Conservation (phyloP, 2,888 invertebrate genomes). For the Pyrochroa serraticornis region DNA sequence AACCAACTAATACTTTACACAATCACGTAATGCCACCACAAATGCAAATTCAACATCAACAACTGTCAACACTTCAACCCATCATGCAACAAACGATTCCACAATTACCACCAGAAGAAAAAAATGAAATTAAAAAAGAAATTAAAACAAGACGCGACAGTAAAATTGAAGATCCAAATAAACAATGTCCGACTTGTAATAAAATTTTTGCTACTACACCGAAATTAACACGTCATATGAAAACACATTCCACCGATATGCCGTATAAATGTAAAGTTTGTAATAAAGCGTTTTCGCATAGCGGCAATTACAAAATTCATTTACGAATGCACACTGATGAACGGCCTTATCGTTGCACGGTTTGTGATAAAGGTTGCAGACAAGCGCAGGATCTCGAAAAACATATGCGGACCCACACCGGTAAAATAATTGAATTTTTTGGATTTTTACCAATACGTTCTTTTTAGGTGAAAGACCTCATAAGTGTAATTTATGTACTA, state of each 20-base stretch:
- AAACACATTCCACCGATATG: slow-evolving; percentile 56
- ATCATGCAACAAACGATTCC: slow-evolving; percentile 22
- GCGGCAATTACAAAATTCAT: slow-evolving; percentile 58
- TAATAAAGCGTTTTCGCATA: slow-evolving; percentile 57
- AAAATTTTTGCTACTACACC: slow-evolving; percentile 54
- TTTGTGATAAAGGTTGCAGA: slow-evolving; percentile 58
- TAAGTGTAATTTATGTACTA: slow-evolving; percentile 56
- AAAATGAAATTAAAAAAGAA: slow-evolving; percentile 38
- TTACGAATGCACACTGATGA: slow-evolving; percentile 56
- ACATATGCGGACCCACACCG: slow-evolving; percentile 60
- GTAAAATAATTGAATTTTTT: slow-evolving; percentile 40
- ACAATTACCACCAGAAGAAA: slow-evolving; percentile 19
- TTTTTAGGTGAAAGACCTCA: slow-evolving; percentile 57
- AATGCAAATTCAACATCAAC: slow-evolving; percentile 34
- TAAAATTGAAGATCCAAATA: slow-evolving; percentile 40
- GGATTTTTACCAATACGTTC: slow-evolving; percentile 1
- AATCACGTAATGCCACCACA: slow-evolving; percentile 38
- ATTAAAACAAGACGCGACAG: background rate
- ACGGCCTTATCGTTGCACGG: slow-evolving; percentile 56
- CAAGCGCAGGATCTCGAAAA: slow-evolving; percentile 60
- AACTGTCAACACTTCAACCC: slow-evolving; percentile 34
- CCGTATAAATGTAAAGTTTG: slow-evolving; percentile 58
- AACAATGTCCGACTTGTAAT: slow-evolving; percentile 54
- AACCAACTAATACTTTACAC: slow-evolving; percentile 41
- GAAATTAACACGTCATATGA: slow-evolving; percentile 57